phyloP scores from a whole-genome alignment of 2,797 vertebrate genomes.

The Gymnodraco acuticeps region DNA sequence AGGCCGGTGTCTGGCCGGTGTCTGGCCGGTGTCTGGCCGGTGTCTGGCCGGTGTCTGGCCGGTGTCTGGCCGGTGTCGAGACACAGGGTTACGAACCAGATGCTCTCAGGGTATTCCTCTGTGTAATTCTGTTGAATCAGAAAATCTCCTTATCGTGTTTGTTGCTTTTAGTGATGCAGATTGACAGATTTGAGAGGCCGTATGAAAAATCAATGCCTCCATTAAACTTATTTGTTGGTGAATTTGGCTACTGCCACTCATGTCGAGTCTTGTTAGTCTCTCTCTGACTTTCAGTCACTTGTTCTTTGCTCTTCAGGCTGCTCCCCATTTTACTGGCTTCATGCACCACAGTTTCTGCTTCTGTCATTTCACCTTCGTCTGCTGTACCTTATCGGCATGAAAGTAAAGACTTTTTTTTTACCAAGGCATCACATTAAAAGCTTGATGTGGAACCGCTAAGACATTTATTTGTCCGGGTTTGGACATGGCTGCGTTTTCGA shows the following conservation, averaged over 20 bases:
- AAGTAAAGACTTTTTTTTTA: conserved; percentile 38
- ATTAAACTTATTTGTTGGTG: conserved; percentile 24
- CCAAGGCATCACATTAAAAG: conserved; percentile 25
- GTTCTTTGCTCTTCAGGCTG: conserved; percentile 49
- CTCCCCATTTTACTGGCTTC: conserved; percentile 20
- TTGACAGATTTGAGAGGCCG: conserved; percentile 41
- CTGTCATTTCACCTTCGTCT: conserved; percentile 40
- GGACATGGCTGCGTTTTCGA: no score
- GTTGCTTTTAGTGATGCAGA: neutral
- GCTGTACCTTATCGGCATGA: conserved; percentile 15
- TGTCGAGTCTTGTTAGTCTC: conserved; percentile 51
- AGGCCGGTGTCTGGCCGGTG: conserved; percentile 17
- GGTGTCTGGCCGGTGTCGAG: neutral
- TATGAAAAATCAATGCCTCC: conserved; percentile 16
- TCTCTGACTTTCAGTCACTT: conserved; percentile 51
- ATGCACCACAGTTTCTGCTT: conserved; percentile 35
- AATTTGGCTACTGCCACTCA: conserved; percentile 44
- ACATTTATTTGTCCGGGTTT: no score
- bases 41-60: conserved; percentile 19
- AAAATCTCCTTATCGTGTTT: conserved; percentile 1
- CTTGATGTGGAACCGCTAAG: neutral
- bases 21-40: conserved; percentile 15
- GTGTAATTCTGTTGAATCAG: neutral
- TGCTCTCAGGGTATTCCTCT: neutral
- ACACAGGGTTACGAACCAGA: conserved; percentile 7